phyloP scores from a whole-genome alignment of 2,113 vertebrate genomes.

The Rhinoderma darwinii region DNA sequence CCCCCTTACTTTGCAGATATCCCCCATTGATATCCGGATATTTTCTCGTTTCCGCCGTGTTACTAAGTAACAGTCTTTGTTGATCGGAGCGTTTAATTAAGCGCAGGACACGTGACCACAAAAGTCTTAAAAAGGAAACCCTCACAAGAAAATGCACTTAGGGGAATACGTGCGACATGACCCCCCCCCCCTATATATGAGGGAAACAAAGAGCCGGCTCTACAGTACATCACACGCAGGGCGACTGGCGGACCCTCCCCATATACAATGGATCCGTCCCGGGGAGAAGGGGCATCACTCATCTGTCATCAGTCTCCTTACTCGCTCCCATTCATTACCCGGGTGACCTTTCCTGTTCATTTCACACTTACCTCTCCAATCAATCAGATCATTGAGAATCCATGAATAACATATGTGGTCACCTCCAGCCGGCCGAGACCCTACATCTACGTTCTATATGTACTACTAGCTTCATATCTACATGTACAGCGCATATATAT shows the following conservation, averaged over 20 bases:
- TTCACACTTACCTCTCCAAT: neutral
- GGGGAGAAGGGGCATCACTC: constrained; percentile 25
- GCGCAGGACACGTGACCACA: neutral
- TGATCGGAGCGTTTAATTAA: constrained; percentile 8
- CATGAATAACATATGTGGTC: constrained; percentile 35
- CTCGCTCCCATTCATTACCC: constrained; percentile 39
- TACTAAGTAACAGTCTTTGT: constrained; percentile 30
- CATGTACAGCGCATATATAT: no score
- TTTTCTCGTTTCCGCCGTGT: neutral
- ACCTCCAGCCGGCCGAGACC: neutral
- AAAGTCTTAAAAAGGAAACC: neutral
- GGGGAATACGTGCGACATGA: neutral
- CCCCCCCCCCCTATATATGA: constrained; percentile 1
- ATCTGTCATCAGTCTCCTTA: constrained; percentile 24
- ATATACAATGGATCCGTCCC: neutral
- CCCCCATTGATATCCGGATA: neutral
- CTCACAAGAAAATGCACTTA: neutral
- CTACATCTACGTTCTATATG: neutral
- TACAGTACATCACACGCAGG: neutral
- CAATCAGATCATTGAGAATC: constrained; percentile 19
- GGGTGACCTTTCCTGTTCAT: constrained; percentile 35
- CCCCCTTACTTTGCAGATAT: no score
- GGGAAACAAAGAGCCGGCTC: neutral
- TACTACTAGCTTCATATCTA: neutral
- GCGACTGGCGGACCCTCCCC: neutral